These are phyloP conservation scores for Amblyornis subalaris DNA, from an alignment of 2,113 vertebrate species.

Conservation along the genomic window DNA sequence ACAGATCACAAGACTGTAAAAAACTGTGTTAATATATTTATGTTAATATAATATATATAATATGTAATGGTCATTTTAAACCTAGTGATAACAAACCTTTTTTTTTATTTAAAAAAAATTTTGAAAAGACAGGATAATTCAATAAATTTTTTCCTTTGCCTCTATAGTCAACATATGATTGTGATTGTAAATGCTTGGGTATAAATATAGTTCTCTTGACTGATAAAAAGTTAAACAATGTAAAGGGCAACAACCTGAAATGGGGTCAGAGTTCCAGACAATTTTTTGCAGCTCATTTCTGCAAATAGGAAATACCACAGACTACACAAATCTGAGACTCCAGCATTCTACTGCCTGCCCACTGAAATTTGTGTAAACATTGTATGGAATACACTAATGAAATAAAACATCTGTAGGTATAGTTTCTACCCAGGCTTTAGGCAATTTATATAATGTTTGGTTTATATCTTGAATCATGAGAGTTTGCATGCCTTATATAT, in stretches of 20 bases:
- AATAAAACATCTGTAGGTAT: background rate
- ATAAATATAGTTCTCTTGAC: background rate
- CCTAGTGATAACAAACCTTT: background rate
- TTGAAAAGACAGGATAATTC: background rate
- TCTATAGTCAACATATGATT: background rate
- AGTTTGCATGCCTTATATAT: background rate
- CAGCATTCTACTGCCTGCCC: background rate
- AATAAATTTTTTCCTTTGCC: background rate
- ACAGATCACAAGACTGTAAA: background rate
- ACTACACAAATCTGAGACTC: background rate
- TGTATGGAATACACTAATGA: background rate
- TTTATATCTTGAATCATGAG: background rate
- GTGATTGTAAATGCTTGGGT: background rate
- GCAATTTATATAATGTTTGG: background rate
- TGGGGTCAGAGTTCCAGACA: background rate
- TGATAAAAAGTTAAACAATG: background rate
- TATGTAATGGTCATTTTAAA: background rate
- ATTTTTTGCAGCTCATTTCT: background rate
- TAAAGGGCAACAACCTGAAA: background rate
- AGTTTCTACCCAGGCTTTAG: background rate
- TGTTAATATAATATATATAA: background rate
- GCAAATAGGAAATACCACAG: slow-evolving; percentile 2
- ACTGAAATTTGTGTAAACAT: background rate
- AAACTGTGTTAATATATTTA: background rate
- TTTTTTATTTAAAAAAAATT: background rate